Evolutionary conservation across 2,113 vertebrate genomes (phyloP).

Genomic region (Himantopus leucocephalus): DNA sequence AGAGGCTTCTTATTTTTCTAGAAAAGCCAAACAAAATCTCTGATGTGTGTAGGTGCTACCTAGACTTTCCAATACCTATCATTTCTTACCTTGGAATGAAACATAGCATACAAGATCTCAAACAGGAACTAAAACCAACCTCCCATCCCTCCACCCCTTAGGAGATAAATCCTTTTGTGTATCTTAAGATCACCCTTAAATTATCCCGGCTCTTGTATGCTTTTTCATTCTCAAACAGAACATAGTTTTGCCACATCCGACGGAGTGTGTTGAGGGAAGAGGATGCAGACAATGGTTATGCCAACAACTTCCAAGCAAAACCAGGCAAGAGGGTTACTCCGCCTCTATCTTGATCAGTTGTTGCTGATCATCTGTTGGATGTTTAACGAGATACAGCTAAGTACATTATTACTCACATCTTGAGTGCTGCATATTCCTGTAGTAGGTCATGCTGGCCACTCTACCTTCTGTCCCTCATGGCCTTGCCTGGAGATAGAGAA

Average conservation of each 20-base stretch:
- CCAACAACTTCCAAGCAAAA: background rate
- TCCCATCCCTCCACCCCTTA: background rate
- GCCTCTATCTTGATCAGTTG: background rate
- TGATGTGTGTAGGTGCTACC: background rate
- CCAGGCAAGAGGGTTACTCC: background rate
- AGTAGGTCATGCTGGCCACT: background rate
- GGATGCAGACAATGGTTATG: background rate
- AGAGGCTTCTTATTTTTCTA: background rate
- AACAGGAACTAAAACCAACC: background rate
- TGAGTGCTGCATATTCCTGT: background rate
- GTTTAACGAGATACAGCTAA: background rate
- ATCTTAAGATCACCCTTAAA: background rate
- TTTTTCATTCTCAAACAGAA: background rate
- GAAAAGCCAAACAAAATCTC: background rate
- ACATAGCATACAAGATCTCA: background rate
- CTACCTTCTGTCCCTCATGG: background rate
- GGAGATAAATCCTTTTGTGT: background rate
- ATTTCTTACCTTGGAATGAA: background rate
- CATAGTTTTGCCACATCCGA: background rate
- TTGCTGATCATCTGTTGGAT: background rate
- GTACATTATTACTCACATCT: background rate
- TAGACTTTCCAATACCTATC: background rate
- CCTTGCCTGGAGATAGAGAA: conserved; percentile 12
- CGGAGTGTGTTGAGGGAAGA: background rate
- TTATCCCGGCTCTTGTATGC: rapidly evolving